Base-by-base conservation (phyloP, 2,113 vertebrate genomes). In the Agelaius phoeniceus region DNA sequence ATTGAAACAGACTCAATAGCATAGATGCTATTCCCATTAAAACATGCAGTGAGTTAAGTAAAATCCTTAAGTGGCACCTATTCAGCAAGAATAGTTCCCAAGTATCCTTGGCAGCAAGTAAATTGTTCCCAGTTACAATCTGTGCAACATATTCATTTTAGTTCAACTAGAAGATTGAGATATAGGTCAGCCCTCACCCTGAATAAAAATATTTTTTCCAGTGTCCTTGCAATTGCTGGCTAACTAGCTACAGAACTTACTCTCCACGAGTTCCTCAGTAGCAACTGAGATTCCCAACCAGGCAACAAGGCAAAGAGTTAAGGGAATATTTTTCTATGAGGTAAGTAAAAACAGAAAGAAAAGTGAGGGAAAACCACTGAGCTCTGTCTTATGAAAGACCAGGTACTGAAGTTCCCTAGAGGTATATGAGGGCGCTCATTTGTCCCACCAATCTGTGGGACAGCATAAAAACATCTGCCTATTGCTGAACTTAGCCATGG, bases 171-270 rank as follows among this genome's bases (percentile, higher is more conserved):
- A 71, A 73, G 26, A 69, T 7, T 28, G 84, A 87, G 69, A 91
- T 78, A 77, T 7, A 94, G 84, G 85, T 83, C 90, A 89, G 35
- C 17, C 13, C 13, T 71, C 35, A 77, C 8, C 3, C 30, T 23
- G 90, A 90, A 93, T 65, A 91, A 73, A 81, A 69, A 91, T 58
- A 3, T 75, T 62, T 67, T 61, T 93, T 84, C 59, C 58, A 65
- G n/a, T 30, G 37, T 75, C 62, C 37, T 73, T 69, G 22, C 57
- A 87, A 72, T 35, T 81, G 44, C 54, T 87, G 44, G 43, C 28
- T 69, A 84, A 46, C 58, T n/a, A 18, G 30, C 46, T 61, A 74
- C 9, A 79, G 65, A 91, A 58, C 21, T 63, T 48, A 48, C 10
- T 68, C 28, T 61, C 4, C 69, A 87, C n/a, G 31, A 75, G 22